Conservation (phyloP, 2,797 vertebrate species). For the Cercopithecus neglectus region DNA sequence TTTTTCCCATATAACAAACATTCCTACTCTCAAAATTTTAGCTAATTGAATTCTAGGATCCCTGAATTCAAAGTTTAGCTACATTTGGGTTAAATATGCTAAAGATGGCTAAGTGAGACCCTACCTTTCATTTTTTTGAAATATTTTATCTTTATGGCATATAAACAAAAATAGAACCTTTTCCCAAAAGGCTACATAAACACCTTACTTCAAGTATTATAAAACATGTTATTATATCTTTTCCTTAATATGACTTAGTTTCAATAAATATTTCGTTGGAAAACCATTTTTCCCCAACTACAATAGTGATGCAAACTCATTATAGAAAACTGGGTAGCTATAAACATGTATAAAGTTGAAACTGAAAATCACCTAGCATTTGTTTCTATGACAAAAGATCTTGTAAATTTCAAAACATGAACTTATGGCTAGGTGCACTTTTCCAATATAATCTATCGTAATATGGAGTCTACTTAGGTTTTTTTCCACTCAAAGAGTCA, state of each 20-base stretch:
- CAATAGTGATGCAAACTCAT: background rate
- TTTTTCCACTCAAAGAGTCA: background rate
- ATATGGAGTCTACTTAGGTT: background rate
- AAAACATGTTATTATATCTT: background rate
- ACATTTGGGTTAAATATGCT: background rate
- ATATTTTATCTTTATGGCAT: background rate
- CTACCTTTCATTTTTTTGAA: background rate
- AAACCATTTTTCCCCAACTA: background rate
- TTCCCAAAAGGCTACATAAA: background rate
- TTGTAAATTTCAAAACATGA: conserved; percentile 31
- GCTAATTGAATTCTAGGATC: background rate
- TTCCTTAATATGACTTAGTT: conserved; percentile 8
- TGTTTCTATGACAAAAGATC: conserved; percentile 3
- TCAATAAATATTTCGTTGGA: conserved; percentile 16
- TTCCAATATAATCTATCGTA: background rate
- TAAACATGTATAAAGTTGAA: background rate
- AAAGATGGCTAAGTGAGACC: background rate
- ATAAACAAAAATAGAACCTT: background rate
- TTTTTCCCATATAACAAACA: background rate
- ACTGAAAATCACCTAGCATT: background rate
- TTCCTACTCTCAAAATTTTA: background rate
- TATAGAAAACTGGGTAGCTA: conserved; percentile 2
- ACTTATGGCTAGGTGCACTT: background rate
- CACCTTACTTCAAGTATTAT: background rate
- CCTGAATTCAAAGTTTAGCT: background rate